These are phyloP conservation scores for Archocentrus centrarchus DNA, from an alignment of 2,113 vertebrate species.

Conservation along the genomic window DNA sequence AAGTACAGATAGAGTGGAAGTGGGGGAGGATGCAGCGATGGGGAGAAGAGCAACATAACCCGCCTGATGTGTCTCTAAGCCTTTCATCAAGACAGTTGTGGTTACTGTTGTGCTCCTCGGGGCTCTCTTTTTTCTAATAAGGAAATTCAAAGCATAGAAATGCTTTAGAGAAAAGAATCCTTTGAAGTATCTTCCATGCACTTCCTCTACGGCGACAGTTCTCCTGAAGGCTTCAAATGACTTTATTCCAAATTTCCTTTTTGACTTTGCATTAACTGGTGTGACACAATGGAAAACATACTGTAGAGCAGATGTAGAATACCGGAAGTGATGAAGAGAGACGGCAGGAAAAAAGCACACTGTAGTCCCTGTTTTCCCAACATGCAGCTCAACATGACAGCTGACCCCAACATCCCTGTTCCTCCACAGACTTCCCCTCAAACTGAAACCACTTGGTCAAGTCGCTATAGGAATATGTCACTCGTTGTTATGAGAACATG, in stretches of 20 bases:
- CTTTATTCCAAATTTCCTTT: background rate
- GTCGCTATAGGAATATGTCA: slow-evolving; percentile 25
- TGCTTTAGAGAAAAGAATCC: background rate
- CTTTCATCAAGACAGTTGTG: slow-evolving; percentile 55
- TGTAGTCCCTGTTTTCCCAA: slow-evolving; percentile 26
- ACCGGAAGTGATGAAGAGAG: slow-evolving; percentile 34
- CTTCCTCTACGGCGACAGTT: background rate
- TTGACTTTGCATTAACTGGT: background rate
- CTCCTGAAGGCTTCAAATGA: background rate
- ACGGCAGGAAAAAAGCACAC: background rate
- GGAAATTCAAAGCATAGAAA: background rate
- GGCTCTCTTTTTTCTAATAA: slow-evolving; percentile 17
- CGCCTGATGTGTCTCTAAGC: slow-evolving; percentile 48
- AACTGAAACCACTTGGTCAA: slow-evolving; percentile 1
- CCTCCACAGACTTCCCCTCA: slow-evolving; percentile 41
- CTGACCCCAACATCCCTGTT: slow-evolving; percentile 47
- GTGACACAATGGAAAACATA: background rate
- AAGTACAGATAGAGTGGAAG: slow-evolving; percentile 47
- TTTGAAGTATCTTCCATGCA: background rate
- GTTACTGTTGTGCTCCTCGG: slow-evolving; percentile 4
- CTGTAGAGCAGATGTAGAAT: background rate
- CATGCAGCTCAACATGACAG: slow-evolving; percentile 16
- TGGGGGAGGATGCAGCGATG: slow-evolving; percentile 32
- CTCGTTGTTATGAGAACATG: slow-evolving; percentile 20
- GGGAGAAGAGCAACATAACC: slow-evolving; percentile 46